Base-by-base conservation (phyloP, 2,113 vertebrate species). In the Chlorodrepanis virens region DNA sequence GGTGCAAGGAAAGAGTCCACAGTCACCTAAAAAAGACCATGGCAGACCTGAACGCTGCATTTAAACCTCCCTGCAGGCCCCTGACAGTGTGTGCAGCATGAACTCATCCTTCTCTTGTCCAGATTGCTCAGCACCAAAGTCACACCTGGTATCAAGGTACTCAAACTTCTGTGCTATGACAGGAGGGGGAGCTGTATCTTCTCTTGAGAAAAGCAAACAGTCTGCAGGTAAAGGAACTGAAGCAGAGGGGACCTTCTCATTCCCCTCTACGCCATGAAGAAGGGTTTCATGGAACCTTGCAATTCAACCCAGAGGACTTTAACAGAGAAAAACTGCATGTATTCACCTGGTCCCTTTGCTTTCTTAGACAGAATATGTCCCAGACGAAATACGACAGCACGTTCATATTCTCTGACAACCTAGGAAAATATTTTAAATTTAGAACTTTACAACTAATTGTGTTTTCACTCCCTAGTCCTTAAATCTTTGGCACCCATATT, bases 371-470 rank as follows among this genome's bases (percentile, higher is more conserved):
- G 98, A 64, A 99, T 98, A 27, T 97, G 97, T 25, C 99, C 99
- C 94, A 99, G 98, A 12, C 98, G 95, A 96, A 99, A 99, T 53
- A 99, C 98, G 69, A 99, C 99, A 42, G 98, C 98, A 3, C 98
- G 98, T 79, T 99, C 99, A 45, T 99, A 99, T 96, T 99, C 99
- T 87, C 99, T 98, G 94, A 99, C 94, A 76, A 99, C 98, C 99
- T 99, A 89, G 44, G 92, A 93, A 21, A 93, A 91, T 24, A 96
- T 92, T 89, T 79, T 13, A 64, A n/a, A 87, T 81, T 89, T 67
- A 95, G 35, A 83, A 67, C 64, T 52, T 78, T 70, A 56, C 20
- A 60, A 14, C 16, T 83, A 70, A 52, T 23, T 56, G 9, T 70
- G 14, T 37, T 74, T 40, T n/a, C 24, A 15, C 9, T 35, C 8